Evolutionary conservation across 2,888 invertebrate genomes (phyloP), one percentile per base, ranked within the genome.

Genomic region (Salticus scenicus): DNA sequence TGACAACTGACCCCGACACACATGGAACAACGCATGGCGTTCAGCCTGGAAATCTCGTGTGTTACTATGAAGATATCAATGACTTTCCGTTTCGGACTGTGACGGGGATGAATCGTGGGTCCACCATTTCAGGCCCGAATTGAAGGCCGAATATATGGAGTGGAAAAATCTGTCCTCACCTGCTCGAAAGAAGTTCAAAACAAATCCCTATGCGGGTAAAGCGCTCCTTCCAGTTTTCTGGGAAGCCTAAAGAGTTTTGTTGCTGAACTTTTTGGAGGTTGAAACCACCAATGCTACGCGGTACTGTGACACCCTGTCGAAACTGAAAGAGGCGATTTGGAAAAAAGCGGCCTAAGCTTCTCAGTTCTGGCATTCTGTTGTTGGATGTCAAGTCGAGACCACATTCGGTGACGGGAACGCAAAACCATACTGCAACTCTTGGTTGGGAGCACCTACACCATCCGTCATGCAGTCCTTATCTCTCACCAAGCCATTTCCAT

Each of bases 281-380:
- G 47, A n/a, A 17, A 47, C 47, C 47, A 47, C 17, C 47, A 47
- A 24, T 63, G 27, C 27, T 14, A 14, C 8, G 27, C 63, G 27
- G 24, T 63, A 63, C 27, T 63, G 63, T 27, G 12, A 63, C 24
- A 63, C 24, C 27, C 63, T 63, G 8, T 24, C 14, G 24, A 63
- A 63, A 28, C 14, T 63, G 63, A 63, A 63, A 27, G 4, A 14
- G 24, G 17, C 27, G 1, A 63, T 63, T 63, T 14, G 63, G 27
- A 14, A 27, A 14, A 63, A 63, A n/a, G 17, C 7, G 8, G 27
- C 63, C 63, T 24, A 27, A 27, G 1, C 63, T 14, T 51, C 51
- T 51, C 51, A 51, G 51, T 10, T 51, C 51, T 51, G 51, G 20
- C n/a, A n/a, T n/a, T n/a, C n/a, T n/a, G n/a, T n/a, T 51, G 51